Percentiles rank a stretch among this genome's conserved stretches.
Evolutionary conservation across 2,797 vertebrate genomes (phyloP).

Genomic region (Pteropus rufus): DNA sequence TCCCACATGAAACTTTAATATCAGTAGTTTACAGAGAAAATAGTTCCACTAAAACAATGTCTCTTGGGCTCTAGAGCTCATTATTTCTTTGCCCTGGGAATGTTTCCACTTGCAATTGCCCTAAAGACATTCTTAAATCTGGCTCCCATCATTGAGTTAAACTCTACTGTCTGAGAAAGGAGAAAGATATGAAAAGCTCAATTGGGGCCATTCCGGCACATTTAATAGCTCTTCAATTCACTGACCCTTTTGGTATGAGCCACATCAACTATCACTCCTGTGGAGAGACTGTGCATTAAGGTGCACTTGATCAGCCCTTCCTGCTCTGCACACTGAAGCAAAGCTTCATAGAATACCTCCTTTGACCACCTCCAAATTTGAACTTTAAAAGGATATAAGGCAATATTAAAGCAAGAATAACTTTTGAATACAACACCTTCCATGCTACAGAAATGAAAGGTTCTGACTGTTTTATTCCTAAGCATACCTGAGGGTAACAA

Average conservation of each 20-base stretch:
- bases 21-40: slow-evolving; percentile 46
- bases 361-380: slow-evolving; percentile 17
- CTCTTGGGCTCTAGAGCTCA: slow-evolving; percentile 34
- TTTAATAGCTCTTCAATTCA: slow-evolving; percentile 24
- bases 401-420: neutral
- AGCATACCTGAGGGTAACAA: neutral
- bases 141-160: slow-evolving; percentile 6
- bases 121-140: slow-evolving; percentile 32
- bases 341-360: neutral
- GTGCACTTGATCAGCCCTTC: neutral
- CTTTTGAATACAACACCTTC: neutral
- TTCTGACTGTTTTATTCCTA: neutral
- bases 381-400: neutral
- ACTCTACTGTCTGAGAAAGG: neutral
- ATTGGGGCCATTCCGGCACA: neutral
- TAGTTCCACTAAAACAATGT: slow-evolving; percentile 21
- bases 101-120: slow-evolving; percentile 31
- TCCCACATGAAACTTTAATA: slow-evolving; percentile 14
- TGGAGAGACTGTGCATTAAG: neutral
- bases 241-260: neutral
- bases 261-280: neutral
- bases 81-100: slow-evolving; percentile 55
- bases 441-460: neutral
- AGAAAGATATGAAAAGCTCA: slow-evolving; percentile 49
- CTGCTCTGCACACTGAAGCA: neutral